These are phyloP conservation scores for Lasioglossum baleicum DNA, from an alignment of 1,140 invertebrate genomes.

Conservation along the genomic window DNA sequence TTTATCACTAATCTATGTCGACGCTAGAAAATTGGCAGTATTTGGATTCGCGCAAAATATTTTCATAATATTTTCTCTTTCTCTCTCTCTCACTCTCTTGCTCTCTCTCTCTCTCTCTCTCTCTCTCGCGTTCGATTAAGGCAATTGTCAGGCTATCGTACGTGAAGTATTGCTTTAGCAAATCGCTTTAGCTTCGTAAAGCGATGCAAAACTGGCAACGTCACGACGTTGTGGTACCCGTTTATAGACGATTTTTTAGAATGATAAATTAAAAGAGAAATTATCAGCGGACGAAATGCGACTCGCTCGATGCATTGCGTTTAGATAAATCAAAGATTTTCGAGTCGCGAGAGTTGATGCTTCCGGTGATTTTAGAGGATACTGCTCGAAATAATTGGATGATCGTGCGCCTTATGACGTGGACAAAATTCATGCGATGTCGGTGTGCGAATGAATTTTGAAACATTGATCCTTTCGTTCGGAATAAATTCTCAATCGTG, in stretches of 20 bases:
- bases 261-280: not conserved
- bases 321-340: too few species aligned
- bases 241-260: constrained; percentile 29
- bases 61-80: not conserved
- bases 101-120: not conserved
- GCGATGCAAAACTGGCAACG: constrained; percentile 73
- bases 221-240: constrained; percentile 50
- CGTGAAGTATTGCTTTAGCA: constrained; percentile 70
- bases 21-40: constrained; percentile 49
- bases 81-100: not conserved
- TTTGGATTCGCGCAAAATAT: constrained; percentile 49
- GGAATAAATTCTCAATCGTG: not conserved
- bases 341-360: too few species aligned
- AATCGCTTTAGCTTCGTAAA: constrained; percentile 76
- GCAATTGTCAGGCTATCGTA: constrained; percentile 52
- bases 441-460: not conserved
- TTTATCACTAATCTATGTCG: constrained; percentile 42
- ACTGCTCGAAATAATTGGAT: constrained; percentile 1
- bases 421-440: too few species aligned
- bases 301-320: constrained; percentile 14
- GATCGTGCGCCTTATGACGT: not conserved
- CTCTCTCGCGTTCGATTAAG: constrained; percentile 27
- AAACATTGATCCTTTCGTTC: not conserved
- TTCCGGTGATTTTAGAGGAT: not conserved
- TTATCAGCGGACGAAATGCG: constrained; percentile 1